Evolutionary conservation across 1,140 invertebrate species (phyloP), one percentile per base, ranked within the genome.

Genomic region (Tribolium madens): DNA sequence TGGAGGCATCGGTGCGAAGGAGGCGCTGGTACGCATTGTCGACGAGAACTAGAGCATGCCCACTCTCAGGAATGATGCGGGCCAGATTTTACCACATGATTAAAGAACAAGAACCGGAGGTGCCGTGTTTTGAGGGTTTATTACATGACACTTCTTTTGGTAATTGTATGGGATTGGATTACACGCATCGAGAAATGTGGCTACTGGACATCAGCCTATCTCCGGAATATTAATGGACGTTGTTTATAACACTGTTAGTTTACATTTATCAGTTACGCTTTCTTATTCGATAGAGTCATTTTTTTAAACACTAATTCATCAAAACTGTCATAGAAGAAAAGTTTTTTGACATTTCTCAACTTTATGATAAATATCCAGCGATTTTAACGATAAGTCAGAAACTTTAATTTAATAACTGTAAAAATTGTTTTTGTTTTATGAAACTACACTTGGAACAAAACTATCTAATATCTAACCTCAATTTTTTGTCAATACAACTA

Each of bases 21-120:
- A 76, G 73, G 57, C 75, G 73, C 70, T 79, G 78, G 76, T 77
- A 79, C 71, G 76, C 78, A 79, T 79, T 79, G 78, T 79, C 36
- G 57, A n/a, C 50, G 76, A 75, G 48, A 79, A 79, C 71, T 71
- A 77, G 78, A 79, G 78, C 78, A 77, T 79, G 68, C 72, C 71
- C 60, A 64, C 69, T 79, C 78, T 77, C 75, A 79, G 76, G 68
- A 75, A 3, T 9, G 12, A 26, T 18, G 57, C 57, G 18, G 57
- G 33, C 18, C 57, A 68, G 33, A 68, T 68, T 68, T 68, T 33
- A 31, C 57, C 18, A 68, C 57, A 68, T 68, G 57, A 68, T 68
- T 31, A 31, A 21, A 12, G 33, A 68, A 68, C 21, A 18, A 68
- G 21, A 17, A 68, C 18, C 12, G 33, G 36, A 68, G 12, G 57